Base-by-base conservation (phyloP, 2,888 invertebrate genomes). In the Pantelozetes paolii region DNA sequence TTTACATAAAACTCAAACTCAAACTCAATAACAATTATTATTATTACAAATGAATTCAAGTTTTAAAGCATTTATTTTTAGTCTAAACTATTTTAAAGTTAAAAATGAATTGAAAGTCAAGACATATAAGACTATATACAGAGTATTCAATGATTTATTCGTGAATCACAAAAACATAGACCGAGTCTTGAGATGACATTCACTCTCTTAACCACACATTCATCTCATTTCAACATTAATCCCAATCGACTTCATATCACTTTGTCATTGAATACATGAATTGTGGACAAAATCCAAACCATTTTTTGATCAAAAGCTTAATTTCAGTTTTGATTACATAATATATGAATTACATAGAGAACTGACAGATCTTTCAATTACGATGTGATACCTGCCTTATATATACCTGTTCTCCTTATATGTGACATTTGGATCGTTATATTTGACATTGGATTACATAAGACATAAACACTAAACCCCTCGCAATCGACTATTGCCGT, bases 351-450 rank as follows among this genome's bases (percentile, higher is more conserved):
- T 28, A 28, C 30, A 57, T 57, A 15, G 28, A 57, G 57, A 23
- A 30, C 57, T 30, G 26, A 54, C 54, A 13, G 28, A 30, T 57
- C 57, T 28, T 57, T 57, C 57, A 57, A 57, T 57, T 57, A 57
- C 57, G 28, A 57, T 57, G 57, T 57, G 57, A 57, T 57, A 57
- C 57, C 57, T 57, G 57, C 57, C 57, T 57, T 57, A 57, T 57
- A 48, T 48, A 50, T 30, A 57, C 57, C 57, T 57, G 20, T 23
- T 57, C 57, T 28, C 57, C 57, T 57, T 57, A 57, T 54, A 54
- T 54, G 36, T 54, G 54, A 54, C 54, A 54, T 54, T 30, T 57
- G 23, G 13, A 30, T 57, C 57, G 57, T 28, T 57, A 28, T 15
- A 45, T 15, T 28, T 28, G 57, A 57, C 57, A 57, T 57, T 30